phyloP scores from a whole-genome alignment of 2,888 invertebrate species.

The Rhagonycha fulva region DNA sequence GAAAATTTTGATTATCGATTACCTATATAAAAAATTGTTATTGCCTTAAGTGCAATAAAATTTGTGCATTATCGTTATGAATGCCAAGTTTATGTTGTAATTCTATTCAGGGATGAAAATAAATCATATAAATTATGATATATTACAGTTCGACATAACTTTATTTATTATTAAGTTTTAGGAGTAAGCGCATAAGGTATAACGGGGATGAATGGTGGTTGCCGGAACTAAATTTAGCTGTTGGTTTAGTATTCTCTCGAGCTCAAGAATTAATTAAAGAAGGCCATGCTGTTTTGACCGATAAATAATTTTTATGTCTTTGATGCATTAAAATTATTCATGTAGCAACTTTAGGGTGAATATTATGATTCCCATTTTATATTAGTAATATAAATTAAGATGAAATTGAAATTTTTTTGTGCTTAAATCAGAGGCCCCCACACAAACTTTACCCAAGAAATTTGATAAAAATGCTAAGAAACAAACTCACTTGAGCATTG shows the following conservation, averaged over 20 bases:
- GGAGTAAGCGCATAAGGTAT: conserved; percentile 7
- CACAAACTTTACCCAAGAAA: not conserved
- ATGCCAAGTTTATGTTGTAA: not conserved
- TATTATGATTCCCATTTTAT: not conserved
- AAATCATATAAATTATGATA: conserved; percentile 16
- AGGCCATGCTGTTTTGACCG: conserved; percentile 22
- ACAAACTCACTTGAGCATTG: not conserved
- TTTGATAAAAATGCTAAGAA: not conserved
- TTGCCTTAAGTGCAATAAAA: not conserved
- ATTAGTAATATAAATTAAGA: not conserved
- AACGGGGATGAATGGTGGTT: conserved; percentile 10
- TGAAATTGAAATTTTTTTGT: not conserved
- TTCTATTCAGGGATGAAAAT: conserved; percentile 8
- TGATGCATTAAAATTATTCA: not conserved
- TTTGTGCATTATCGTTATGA: not conserved
- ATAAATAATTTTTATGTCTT: conserved; percentile 18
- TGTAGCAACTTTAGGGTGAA: not conserved
- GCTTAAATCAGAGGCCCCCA: not conserved
- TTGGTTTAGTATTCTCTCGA: conserved; percentile 16
- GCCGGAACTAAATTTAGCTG: not conserved
- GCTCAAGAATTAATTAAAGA: conserved; percentile 25
- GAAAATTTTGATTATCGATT: not conserved
- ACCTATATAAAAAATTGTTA: not conserved
- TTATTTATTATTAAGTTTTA: conserved; percentile 13
- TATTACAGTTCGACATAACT: conserved; percentile 14